Evolutionary conservation across 37 sponge, comb jelly and placozoan genomes (phyloP).

Genomic region (Halichondria panicea): DNA sequence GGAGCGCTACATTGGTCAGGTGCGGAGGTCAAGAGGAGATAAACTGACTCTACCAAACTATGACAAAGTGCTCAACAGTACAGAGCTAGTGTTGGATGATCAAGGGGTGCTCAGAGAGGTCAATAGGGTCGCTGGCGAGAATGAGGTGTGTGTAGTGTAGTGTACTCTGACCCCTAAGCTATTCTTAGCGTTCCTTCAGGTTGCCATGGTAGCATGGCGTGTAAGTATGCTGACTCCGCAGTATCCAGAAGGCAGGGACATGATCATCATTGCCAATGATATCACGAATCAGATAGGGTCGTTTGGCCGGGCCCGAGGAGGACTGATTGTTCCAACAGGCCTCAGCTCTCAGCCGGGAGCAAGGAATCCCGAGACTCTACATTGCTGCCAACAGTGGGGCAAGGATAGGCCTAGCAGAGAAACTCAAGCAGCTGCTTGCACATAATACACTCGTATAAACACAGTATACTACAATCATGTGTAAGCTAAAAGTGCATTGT

Average conservation of each 20-base stretch:
- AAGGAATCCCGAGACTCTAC: slow-evolving; percentile 83
- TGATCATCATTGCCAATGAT: slow-evolving; percentile 93
- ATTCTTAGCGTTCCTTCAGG: no score
- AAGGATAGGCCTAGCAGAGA: slow-evolving; percentile 95
- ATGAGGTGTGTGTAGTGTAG: slow-evolving; percentile 87
- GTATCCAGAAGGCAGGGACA: slow-evolving; percentile 94
- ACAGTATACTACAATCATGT: not conserved
- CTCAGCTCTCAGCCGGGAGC: slow-evolving; percentile 83
- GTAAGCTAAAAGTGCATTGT: no score
- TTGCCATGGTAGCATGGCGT: slow-evolving; percentile 98
- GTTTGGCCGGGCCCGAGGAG: no score
- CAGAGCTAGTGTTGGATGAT: slow-evolving; percentile 84
- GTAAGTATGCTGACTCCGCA: slow-evolving; percentile 84
- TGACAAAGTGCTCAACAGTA: slow-evolving; percentile 52
- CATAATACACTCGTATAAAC: no score
- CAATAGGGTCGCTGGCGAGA: slow-evolving; percentile 90
- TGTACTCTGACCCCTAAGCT: not conserved
- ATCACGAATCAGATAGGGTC: slow-evolving; percentile 95
- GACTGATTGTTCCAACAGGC: no score
- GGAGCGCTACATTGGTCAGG: slow-evolving; percentile 51
- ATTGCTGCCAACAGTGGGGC: slow-evolving; percentile 98
- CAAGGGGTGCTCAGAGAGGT: slow-evolving; percentile 63
- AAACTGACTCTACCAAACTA: slow-evolving; percentile 34
- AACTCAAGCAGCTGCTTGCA: slow-evolving; percentile 90
- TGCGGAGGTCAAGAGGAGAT: slow-evolving; percentile 15